Percentiles rank a stretch among this genome's conserved stretches.
These are phyloP conservation scores for Littorina saxatilis DNA, from an alignment of 1,140 invertebrate species.

Conservation along the genomic window DNA sequence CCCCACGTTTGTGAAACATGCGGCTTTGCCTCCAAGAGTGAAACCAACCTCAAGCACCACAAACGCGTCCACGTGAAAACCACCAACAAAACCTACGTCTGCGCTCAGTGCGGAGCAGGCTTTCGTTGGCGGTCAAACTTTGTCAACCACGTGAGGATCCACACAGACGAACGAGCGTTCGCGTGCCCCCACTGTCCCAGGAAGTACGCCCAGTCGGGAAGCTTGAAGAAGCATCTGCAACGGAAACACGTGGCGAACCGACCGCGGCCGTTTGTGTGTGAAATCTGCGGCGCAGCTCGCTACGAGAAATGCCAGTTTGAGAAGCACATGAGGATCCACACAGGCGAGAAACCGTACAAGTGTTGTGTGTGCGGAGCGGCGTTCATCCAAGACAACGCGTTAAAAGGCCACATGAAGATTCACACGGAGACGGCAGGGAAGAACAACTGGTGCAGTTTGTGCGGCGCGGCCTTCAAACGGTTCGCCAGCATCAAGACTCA, in stretches of 20 bases:
- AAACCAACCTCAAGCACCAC: not conserved
- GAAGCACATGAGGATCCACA: conserved; percentile 85
- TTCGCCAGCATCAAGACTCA: not conserved
- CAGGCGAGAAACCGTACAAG: too few relatives aligned
- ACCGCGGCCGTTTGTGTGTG: conserved; percentile 82
- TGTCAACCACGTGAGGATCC: conserved; percentile 6
- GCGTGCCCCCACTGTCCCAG: conserved; percentile 10
- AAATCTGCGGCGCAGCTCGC: too few relatives aligned
- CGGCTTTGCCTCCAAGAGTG: not conserved
- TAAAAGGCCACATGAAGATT: too few relatives aligned
- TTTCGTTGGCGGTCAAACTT: conserved; percentile 17
- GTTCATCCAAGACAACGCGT: conserved; percentile 83
- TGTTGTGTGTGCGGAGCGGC: conserved; percentile 81
- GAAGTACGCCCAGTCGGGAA: not conserved
- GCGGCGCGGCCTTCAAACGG: not conserved
- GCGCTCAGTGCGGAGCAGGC: not conserved
- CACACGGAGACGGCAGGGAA: too few relatives aligned
- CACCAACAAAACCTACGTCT: not conserved
- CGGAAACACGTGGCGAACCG: not conserved
- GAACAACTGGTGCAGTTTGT: too few relatives aligned
- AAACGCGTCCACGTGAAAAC: not conserved
- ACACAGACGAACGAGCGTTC: conserved; percentile 12
- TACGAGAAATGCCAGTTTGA: conserved; percentile 88
- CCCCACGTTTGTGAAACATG: conserved; percentile 12
- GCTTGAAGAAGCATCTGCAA: not conserved